Base-by-base conservation (phyloP, 2,113 vertebrate genomes). In the Corynorhinus townsendii region DNA sequence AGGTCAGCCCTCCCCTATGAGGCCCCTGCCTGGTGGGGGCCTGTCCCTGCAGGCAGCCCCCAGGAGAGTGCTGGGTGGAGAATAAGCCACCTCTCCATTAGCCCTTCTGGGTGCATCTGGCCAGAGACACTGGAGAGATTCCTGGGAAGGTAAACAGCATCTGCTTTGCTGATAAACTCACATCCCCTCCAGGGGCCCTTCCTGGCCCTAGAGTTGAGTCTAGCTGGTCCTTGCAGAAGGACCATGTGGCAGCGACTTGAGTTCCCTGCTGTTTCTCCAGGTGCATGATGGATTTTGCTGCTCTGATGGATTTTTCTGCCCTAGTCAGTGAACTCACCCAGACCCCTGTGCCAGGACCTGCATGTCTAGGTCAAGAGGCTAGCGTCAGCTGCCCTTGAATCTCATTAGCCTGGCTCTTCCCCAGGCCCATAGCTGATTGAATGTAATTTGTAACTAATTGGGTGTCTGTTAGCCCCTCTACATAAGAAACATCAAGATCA, bases 371-470 rank as follows among this genome's bases (percentile, higher is more conserved):
- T 92, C 30, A 56, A 68, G 26, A 73, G 56, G 38, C 45, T 33
- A 56, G 49, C 8, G 5, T 88, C 59, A 40, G 43, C n/a, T 66
- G 85, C 52, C 56, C 47, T 56, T 73, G 73, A 77, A 66, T 56
- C 69, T 89, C 69, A 69, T 95, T 92, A 77, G 38, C 52, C 52
- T 19, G 14, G 56, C 10, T 24, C 35, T 64, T 69, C 47, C 52
- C 40, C 14, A 4, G 24, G 22, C n/a, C 52, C 86, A 73, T 47
- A 47, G 73, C 49, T 83, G 84, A 96, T 66, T 81, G 86, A 77
- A 77, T 96, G 38, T 94, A 94, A 95, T 92, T 91, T 84, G 35
- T 87, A 85, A 86, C 49, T 92, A 94, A 94, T 82, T 92, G 92
- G 35, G 81, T 95, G n/a, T 93, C 93, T 86, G 7, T 62, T 54